These are phyloP conservation scores for Eupsilia transversa DNA, from an alignment of 2,888 invertebrate genomes.

Conservation along the genomic window DNA sequence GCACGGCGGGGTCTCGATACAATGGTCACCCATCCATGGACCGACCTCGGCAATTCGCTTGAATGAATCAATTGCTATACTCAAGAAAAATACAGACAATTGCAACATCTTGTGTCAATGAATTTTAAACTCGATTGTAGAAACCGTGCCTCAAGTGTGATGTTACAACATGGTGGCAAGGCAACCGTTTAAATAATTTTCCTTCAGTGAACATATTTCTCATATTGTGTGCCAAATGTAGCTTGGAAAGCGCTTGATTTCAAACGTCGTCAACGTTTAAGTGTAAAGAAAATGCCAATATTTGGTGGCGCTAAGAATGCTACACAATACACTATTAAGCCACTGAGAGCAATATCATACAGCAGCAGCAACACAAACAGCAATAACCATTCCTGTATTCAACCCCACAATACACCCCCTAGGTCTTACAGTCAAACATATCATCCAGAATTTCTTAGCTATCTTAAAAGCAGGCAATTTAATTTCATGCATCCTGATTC, in stretches of 20 bases:
- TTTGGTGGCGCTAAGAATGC: background rate
- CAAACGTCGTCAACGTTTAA: background rate
- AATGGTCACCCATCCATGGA: too few relatives aligned
- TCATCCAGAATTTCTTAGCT: slow-evolving; percentile 57
- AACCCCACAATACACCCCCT: slow-evolving; percentile 34
- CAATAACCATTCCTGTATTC: slow-evolving; percentile 11
- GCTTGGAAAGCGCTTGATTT: background rate
- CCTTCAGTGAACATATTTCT: background rate
- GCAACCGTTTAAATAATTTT: background rate
- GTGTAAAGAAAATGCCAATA: background rate
- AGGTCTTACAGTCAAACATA: slow-evolving; percentile 53
- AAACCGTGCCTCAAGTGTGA: background rate
- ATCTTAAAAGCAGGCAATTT: slow-evolving; percentile 67
- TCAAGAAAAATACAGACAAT: background rate
- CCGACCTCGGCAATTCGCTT: too few relatives aligned
- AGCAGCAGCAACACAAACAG: background rate
- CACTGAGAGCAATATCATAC: background rate
- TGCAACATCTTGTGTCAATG: background rate
- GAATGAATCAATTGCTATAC: background rate
- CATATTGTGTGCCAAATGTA: background rate
- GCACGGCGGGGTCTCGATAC: too few relatives aligned
- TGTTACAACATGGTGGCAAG: background rate
- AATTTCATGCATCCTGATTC: slow-evolving; percentile 71
- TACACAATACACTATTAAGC: slow-evolving; percentile 13
- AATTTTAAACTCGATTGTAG: too few relatives aligned